Base-by-base conservation (phyloP, 37 sponge, comb jelly and placozoan genomes). In the Ephydatia muelleri region DNA sequence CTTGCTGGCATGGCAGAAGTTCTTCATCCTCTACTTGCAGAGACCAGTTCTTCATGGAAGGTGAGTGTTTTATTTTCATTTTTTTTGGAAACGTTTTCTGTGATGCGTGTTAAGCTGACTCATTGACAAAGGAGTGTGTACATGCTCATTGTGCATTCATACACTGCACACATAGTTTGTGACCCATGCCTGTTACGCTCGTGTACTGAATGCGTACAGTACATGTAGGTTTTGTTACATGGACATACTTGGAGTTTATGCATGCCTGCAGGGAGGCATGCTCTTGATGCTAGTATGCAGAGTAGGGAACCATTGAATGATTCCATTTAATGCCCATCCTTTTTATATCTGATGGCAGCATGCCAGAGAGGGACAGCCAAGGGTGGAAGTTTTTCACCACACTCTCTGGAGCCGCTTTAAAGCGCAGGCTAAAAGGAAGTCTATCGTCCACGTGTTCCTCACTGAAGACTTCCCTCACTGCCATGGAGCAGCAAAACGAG, bases 21-120 rank as follows among this genome's bases (percentile, higher is more conserved):
- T 94, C 90, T 96, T 98, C 85, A 81, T 71, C 30, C 86, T 96
- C 79, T 96, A 94, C 77, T 69, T 98, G 35, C 91, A 95, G 65
- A 80, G 95, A 70, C 88, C 89, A 1, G 65, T 78, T 29, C 70
- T 87, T 39, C 84, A 86, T 5, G 36, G 70, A 26, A 78, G 79
- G 92, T 92, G 34, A 79, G 82, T 81, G 3, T 2, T 11, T 28
- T 13, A 25, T 1, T 19, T n/a, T 0, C 48, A 25, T 13, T 3
- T 68, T 67, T 23, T 68, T 23, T 36, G 72, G 5, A 25, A 3
- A 68, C 69, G 3, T 5, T n/a, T n/a, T n/a, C n/a, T n/a, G n/a
- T n/a, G n/a, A n/a, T 68, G 69, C 6, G 43, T 43, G 43, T 43
- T 9, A 3, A 43, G 6, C 3, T 43, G 6, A 3, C 43, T 43